Base-by-base conservation (phyloP, 2,888 invertebrate species). In the Oasisia sp. region DNA sequence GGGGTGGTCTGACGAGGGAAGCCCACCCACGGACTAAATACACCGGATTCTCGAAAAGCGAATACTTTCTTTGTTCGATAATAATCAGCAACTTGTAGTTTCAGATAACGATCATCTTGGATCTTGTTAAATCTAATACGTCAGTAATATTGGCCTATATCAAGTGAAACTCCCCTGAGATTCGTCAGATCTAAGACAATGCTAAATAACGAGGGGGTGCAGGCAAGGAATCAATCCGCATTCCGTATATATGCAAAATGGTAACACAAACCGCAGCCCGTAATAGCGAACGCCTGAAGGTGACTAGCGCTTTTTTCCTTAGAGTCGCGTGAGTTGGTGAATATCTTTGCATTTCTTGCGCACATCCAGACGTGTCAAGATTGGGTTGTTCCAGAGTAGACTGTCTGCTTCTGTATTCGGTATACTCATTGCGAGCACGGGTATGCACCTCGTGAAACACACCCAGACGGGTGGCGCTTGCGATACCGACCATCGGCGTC, bases 41-140 rank as follows among this genome's bases (percentile, higher is more conserved):
- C 27, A n/a, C 7, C 27, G 74, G 14, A 74, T 74, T 74, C n/a
- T 74, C 74, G 74, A 74, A 27, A 74, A 74, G 74, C 74, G 7
- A 74, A 74, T 74, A 74, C 19, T 7, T 74, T n/a, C 74, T 74
- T 74, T 74, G 74, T 74, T n/a, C 74, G n/a, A 19, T 27, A 74
- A 7, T 74, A 19, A 74, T 74, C 19, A 27, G 74, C n/a, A 74
- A 74, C 27, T 74, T 74, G 74, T 74, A 74, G 27, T 0, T 74
- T n/a, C n/a, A 27, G 7, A 74, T 74, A 74, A n/a, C 74, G 74
- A 74, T 74, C 27, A 5, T 19, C 19, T 74, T n/a, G 27, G n/a
- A n/a, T 74, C 74, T 74, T 74, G 74, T 74, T 74, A 74, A 74
- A 74, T n/a, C 14, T 74, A 74, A 74, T 74, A 74, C 74, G 27